Conservation (phyloP, 2,888 invertebrate species). For the Helicoverpa assulta region DNA sequence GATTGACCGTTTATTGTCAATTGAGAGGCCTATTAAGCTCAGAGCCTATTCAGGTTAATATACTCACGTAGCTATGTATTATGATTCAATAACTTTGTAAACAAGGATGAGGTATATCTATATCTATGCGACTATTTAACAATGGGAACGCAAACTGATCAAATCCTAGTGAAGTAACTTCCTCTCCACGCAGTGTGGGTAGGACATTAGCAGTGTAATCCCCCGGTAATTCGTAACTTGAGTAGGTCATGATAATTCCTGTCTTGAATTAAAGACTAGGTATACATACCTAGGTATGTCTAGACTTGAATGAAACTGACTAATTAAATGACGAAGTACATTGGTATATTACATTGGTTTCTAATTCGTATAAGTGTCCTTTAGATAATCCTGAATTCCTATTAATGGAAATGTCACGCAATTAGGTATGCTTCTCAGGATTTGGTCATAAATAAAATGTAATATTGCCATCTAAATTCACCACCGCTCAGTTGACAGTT, state of each 20-base stretch:
- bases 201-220: not conserved
- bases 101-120: not conserved
- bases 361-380: too few species aligned
- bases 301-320: too few species aligned
- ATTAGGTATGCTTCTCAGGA: slow-evolving; percentile 16
- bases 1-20: slow-evolving; percentile 16
- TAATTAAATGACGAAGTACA: too few species aligned
- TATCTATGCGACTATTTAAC: not conserved
- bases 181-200: not conserved
- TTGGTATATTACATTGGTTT: too few species aligned
- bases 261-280: too few species aligned
- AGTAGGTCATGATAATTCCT: too few species aligned
- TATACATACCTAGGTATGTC: too few species aligned
- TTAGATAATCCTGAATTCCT: not conserved
- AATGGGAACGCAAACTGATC: not conserved
- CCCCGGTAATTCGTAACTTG: not conserved
- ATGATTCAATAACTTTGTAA: not conserved
- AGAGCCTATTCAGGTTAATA: not conserved
- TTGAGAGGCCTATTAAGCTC: not conserved
- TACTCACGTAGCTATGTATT: not conserved
- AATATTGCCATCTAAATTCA: slow-evolving; percentile 41
- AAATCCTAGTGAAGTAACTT: too few species aligned
- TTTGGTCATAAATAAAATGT: slow-evolving; percentile 24
- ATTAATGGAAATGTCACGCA: not conserved
- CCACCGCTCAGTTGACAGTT: slow-evolving; percentile 35